A percentile compares a stretch with the other conserved stretches of the same genome.
phyloP scores from a whole-genome alignment of 2,113 vertebrate species.

The Cryptomyrus ogoouensis region DNA sequence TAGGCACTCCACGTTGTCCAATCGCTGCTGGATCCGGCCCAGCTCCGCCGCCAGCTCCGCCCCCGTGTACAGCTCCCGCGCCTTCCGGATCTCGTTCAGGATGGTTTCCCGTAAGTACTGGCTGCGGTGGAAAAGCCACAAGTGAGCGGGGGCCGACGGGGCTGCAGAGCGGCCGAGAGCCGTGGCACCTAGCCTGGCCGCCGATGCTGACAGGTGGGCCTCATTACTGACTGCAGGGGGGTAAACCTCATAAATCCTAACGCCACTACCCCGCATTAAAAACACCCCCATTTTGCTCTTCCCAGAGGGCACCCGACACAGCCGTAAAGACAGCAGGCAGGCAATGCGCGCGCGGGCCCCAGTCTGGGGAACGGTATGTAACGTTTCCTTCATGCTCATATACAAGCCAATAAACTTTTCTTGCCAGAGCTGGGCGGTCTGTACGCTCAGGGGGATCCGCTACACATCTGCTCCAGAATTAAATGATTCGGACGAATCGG shows the following conservation, averaged over 20 bases:
- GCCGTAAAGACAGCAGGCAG: not conserved
- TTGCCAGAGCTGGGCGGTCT: not conserved
- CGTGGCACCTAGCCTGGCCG: not conserved
- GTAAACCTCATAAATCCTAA: not conserved
- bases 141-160: not conserved
- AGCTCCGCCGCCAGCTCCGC: slow-evolving; percentile 82
- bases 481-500: not conserved
- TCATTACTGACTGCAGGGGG: not conserved
- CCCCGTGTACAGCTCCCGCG: slow-evolving; percentile 80
- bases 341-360: not conserved
- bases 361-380: not conserved
- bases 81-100: slow-evolving; percentile 90
- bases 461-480: not conserved
- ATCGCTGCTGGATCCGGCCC: slow-evolving; percentile 82
- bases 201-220: not conserved
- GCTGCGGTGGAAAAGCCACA: slow-evolving; percentile 52
- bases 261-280: not conserved
- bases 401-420: not conserved
- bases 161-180: not conserved
- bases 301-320: not conserved
- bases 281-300: not conserved
- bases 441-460: not conserved
- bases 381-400: not conserved
- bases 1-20: slow-evolving; percentile 91
- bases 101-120: slow-evolving; percentile 92